These are phyloP conservation scores for Pediacus dermestoides DNA, from an alignment of 2,888 invertebrate genomes.

Conservation along the genomic window DNA sequence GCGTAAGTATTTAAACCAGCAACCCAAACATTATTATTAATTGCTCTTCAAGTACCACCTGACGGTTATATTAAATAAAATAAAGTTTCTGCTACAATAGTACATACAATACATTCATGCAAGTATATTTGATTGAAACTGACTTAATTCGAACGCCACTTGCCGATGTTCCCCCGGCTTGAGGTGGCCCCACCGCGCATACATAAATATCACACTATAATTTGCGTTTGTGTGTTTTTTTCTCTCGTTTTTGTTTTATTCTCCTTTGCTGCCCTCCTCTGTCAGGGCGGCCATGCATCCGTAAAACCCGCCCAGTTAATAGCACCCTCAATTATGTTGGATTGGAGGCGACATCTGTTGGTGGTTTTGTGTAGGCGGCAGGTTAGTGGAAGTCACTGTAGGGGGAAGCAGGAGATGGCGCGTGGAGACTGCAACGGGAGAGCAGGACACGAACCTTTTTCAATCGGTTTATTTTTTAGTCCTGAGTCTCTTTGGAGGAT, in stretches of 20 bases:
- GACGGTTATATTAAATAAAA: no score
- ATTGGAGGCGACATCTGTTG: conserved; percentile 36
- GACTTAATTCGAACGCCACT: conserved; percentile 50
- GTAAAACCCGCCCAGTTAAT: conserved; percentile 54
- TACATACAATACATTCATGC: conserved; percentile 49
- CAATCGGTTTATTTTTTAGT: background rate
- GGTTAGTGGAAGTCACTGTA: conserved; percentile 21
- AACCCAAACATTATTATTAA: no score
- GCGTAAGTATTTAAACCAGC: no score
- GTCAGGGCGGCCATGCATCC: conserved; percentile 53
- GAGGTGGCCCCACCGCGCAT: conserved; percentile 47
- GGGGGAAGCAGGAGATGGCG: conserved; percentile 8
- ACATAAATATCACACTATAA: conserved; percentile 49
- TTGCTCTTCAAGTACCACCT: no score
- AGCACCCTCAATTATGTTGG: conserved; percentile 49
- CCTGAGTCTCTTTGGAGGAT: no score
- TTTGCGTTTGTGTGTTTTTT: no score
- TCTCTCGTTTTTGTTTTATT: conserved; percentile 51
- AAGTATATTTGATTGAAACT: conserved; percentile 54
- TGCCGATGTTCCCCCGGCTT: conserved; percentile 43
- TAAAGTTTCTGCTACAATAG: no score
- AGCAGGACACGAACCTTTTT: conserved; percentile 2
- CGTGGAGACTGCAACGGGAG: background rate
- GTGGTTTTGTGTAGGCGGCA: background rate
- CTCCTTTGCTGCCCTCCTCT: conserved; percentile 48